Evolutionary conservation across 2,888 invertebrate genomes (phyloP).

Genomic region (Carterocephalus palaemon): DNA sequence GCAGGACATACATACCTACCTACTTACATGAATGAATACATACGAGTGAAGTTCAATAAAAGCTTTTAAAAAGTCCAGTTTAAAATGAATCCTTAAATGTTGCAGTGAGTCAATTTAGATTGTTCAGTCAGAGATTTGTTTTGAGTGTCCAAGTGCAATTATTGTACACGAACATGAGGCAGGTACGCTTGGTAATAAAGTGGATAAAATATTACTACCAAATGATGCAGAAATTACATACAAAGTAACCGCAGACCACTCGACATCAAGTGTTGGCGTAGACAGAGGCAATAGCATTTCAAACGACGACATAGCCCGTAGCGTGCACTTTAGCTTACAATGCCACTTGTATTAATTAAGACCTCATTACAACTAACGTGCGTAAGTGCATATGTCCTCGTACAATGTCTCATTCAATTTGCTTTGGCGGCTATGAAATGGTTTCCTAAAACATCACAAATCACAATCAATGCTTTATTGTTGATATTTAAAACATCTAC

Average conservation of each 20-base stretch:
- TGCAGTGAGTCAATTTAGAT: no score
- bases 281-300: constrained; percentile 22
- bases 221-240: constrained; percentile 7
- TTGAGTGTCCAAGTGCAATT: not conserved
- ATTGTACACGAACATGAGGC: not conserved
- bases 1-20: no score
- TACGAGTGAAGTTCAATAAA: no score
- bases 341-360: constrained; percentile 21
- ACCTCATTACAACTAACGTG: constrained; percentile 8
- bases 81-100: no score
- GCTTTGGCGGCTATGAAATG: not conserved
- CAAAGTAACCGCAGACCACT: constrained; percentile 15
- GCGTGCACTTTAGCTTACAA: constrained; percentile 13
- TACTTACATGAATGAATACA: no score
- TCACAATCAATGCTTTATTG: no score
- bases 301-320: constrained; percentile 17
- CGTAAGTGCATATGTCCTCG: not conserved
- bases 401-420: not conserved
- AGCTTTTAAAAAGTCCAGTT: no score
- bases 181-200: not conserved
- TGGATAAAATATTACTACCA: not conserved
- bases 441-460: not conserved
- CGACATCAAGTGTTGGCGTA: constrained; percentile 12
- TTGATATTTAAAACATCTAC: constrained; percentile 4
- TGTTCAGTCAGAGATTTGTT: no score